These are phyloP conservation scores for Xestia xanthographa DNA, from an alignment of 2,888 invertebrate species.

Conservation along the genomic window DNA sequence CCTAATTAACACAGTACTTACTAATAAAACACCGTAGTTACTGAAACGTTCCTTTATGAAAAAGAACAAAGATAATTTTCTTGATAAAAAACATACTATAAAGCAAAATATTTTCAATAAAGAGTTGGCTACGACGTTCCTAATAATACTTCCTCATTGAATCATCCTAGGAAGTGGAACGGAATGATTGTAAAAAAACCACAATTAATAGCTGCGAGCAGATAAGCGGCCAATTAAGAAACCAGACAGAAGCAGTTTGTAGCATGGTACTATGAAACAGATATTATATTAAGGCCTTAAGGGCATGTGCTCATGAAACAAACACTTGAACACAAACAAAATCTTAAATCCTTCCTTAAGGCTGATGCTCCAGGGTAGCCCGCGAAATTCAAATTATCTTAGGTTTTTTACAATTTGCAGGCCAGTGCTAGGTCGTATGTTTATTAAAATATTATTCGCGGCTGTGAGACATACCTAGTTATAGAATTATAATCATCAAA, in stretches of 20 bases:
- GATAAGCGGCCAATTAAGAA: slow-evolving; percentile 70
- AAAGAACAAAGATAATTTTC: neutral
- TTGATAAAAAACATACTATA: neutral
- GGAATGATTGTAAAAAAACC: slow-evolving; percentile 65
- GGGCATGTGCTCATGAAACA: slow-evolving; percentile 2
- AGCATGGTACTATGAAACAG: slow-evolving; percentile 22
- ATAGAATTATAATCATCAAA: too few species aligned
- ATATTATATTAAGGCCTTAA: slow-evolving; percentile 16
- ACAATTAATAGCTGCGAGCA: slow-evolving; percentile 61
- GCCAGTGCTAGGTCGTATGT: too few species aligned
- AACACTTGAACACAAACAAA: neutral
- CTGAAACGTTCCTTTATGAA: neutral
- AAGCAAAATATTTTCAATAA: slow-evolving; percentile 17
- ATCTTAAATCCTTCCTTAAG: neutral
- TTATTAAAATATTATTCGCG: too few species aligned
- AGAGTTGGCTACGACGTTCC: slow-evolving; percentile 2
- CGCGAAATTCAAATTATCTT: too few species aligned
- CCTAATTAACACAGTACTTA: neutral
- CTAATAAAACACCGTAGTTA: neutral
- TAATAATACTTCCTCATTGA: slow-evolving; percentile 60
- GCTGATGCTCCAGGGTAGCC: too few species aligned
- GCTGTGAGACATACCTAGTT: too few species aligned
- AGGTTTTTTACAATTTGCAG: too few species aligned
- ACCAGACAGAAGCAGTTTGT: slow-evolving; percentile 70
- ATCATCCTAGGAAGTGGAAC: slow-evolving; percentile 64